Evolutionary conservation across 2,113 vertebrate species (phyloP).

Genomic region (Poeciliopsis occidentalis): DNA sequence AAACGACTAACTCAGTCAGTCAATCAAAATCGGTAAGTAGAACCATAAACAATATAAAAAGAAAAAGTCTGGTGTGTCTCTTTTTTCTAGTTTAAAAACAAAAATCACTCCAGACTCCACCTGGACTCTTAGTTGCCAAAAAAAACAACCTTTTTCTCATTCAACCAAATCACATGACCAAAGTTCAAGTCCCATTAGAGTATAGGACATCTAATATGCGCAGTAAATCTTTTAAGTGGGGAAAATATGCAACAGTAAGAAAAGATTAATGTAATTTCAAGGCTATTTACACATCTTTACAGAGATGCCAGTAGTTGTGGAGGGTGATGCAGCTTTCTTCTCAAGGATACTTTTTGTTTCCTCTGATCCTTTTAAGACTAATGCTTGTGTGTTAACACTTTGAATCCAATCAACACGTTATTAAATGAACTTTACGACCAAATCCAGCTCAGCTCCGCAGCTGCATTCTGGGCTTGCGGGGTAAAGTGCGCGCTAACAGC

Average conservation of each 20-base stretch:
- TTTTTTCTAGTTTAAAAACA: too few relatives aligned
- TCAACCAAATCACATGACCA: too few relatives aligned
- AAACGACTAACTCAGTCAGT: too few relatives aligned
- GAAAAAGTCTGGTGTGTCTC: too few relatives aligned
- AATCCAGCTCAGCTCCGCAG: neutral
- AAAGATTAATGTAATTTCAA: neutral
- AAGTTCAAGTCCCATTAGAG: too few relatives aligned
- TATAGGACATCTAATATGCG: too few relatives aligned
- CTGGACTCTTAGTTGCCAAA: too few relatives aligned
- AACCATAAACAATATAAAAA: too few relatives aligned
- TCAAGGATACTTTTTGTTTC: neutral
- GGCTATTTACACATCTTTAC: neutral
- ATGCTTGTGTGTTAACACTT: neutral
- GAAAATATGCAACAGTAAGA: neutral
- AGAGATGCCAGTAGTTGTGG: neutral
- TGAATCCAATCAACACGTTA: neutral
- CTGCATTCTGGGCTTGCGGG: neutral
- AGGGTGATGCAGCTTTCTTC: neutral
- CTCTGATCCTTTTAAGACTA: neutral
- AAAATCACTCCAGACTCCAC: too few relatives aligned
- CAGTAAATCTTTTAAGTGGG: neutral
- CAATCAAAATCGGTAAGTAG: too few relatives aligned
- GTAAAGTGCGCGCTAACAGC: constrained; percentile 8
- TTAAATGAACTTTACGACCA: neutral
- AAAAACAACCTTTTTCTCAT: too few relatives aligned